These are phyloP conservation scores for Mellivora capensis DNA, from an alignment of 2,113 vertebrate species.

Conservation along the genomic window DNA sequence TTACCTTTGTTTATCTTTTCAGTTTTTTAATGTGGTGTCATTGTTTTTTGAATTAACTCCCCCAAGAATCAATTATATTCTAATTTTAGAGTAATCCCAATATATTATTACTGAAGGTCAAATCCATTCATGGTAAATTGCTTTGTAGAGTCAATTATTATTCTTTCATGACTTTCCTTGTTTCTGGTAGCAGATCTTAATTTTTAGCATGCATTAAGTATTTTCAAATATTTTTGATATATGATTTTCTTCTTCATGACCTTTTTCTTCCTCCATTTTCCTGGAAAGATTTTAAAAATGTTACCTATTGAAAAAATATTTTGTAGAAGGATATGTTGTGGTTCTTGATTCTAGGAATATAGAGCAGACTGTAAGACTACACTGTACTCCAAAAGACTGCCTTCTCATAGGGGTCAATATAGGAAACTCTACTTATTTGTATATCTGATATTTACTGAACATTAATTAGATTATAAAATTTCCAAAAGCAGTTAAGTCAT, in stretches of 20 bases:
- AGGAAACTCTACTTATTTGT: background rate
- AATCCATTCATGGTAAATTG: background rate
- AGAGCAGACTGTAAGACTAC: background rate
- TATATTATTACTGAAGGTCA: conserved; percentile 10
- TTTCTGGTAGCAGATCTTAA: background rate
- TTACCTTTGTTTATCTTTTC: conserved; percentile 5
- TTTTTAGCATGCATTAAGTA: background rate
- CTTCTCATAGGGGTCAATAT: background rate
- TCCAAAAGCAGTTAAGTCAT: background rate
- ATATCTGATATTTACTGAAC: background rate
- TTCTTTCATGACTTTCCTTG: background rate
- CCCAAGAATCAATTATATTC: background rate
- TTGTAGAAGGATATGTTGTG: background rate
- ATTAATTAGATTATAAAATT: background rate
- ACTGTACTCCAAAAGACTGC: background rate
- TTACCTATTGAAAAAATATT: background rate
- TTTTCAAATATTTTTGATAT: background rate
- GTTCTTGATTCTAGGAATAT: background rate
- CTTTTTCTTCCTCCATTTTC: background rate
- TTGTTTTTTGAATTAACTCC: background rate
- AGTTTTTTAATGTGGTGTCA: background rate
- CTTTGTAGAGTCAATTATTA: background rate
- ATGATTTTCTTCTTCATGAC: background rate
- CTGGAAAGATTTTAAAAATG: background rate
- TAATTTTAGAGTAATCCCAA: background rate